Percentiles rank a stretch among this genome's conserved stretches.
Conservation (phyloP, 1,140 invertebrate species). For the Bombus waltoni region DNA sequence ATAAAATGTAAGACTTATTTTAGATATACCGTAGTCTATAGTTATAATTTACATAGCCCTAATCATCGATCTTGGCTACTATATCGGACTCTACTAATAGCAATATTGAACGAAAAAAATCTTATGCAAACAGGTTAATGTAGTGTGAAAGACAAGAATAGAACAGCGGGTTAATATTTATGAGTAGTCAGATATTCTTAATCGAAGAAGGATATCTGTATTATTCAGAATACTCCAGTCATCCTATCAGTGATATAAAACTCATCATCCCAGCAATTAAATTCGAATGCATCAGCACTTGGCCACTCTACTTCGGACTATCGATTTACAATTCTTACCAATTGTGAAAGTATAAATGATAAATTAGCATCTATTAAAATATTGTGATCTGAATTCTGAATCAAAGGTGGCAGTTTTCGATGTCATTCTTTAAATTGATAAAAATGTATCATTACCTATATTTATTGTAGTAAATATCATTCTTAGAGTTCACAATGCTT, state of each 20-base stretch:
- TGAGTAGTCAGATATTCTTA: background rate
- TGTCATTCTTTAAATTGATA: background rate
- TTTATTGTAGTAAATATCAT: no score
- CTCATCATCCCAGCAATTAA: constrained; percentile 29
- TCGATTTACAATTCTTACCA: background rate
- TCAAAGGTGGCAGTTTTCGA: background rate
- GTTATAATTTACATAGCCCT: no score
- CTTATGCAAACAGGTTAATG: constrained; percentile 5
- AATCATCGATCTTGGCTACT: background rate
- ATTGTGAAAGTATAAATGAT: constrained; percentile 8
- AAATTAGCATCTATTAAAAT: background rate
- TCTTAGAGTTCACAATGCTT: no score
- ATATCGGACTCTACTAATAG: background rate
- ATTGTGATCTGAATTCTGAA: background rate
- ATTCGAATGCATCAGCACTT: constrained; percentile 10
- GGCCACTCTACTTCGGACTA: background rate
- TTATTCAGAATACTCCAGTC: constrained; percentile 14
- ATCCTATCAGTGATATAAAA: constrained; percentile 1
- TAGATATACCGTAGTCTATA: background rate
- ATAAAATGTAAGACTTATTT: no score
- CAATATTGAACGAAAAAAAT: background rate
- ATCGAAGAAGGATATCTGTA: constrained; percentile 31
- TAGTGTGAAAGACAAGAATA: background rate
- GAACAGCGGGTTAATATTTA: background rate
- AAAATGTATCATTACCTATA: background rate